Evolutionary conservation across 2,797 vertebrate genomes (phyloP).

Genomic region (Sebastes ruberrimus): DNA sequence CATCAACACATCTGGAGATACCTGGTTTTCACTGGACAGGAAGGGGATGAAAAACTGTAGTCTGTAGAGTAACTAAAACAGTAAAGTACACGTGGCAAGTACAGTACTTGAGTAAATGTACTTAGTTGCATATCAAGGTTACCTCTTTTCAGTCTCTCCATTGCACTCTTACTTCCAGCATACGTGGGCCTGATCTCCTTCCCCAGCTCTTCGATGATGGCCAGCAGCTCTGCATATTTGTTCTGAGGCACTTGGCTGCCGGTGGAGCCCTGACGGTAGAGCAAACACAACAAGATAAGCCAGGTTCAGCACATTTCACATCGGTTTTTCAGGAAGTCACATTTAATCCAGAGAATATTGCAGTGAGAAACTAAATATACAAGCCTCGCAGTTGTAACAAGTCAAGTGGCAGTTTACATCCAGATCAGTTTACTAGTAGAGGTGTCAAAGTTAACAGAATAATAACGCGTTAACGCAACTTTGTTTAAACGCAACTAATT

Average conservation of each 20-base stretch:
- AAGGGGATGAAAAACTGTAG: too few species aligned
- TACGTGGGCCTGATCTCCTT: slow-evolving; percentile 99
- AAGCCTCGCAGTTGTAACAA: too few species aligned
- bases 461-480: too few species aligned
- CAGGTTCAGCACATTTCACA: neutral
- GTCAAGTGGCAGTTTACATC: too few species aligned
- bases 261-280: slow-evolving; percentile 84
- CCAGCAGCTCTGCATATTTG: slow-evolving; percentile 98
- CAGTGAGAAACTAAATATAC: neutral
- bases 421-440: neutral
- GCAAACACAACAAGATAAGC: neutral
- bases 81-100: too few species aligned
- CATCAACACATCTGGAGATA: too few species aligned
- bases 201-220: slow-evolving; percentile 97
- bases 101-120: neutral
- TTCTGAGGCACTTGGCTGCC: slow-evolving; percentile 96
- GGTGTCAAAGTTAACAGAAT: too few species aligned
- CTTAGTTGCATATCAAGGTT: neutral
- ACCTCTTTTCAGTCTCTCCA: slow-evolving; percentile 99
- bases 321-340: neutral
- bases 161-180: slow-evolving; percentile 98
- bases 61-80: too few species aligned
- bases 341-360: neutral
- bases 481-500: too few species aligned
- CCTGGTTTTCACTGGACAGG: too few species aligned